Evolutionary conservation across 2,888 invertebrate species (phyloP).

Genomic region (Chironomus tentans): DNA sequence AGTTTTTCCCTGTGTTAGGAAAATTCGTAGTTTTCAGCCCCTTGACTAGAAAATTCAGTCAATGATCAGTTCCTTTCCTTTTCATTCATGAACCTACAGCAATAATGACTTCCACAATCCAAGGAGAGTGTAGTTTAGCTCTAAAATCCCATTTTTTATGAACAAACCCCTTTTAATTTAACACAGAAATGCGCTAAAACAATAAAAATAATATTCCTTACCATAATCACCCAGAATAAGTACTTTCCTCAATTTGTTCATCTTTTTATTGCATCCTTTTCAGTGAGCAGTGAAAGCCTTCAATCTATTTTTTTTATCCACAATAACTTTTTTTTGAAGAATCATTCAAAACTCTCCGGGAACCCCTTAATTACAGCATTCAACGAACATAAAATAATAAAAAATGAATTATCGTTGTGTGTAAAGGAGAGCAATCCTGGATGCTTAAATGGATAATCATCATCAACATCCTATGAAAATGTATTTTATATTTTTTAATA

Average conservation of each 20-base stretch:
- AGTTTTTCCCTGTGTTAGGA: no score
- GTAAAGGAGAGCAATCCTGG: background rate
- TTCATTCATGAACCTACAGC: no score
- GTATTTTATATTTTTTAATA: constrained; percentile 13
- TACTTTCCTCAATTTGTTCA: background rate
- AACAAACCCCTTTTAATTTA: no score
- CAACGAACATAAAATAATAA: constrained; percentile 10
- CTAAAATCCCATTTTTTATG: no score
- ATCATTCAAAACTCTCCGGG: constrained; percentile 11
- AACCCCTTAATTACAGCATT: constrained; percentile 22
- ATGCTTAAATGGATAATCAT: constrained; percentile 15
- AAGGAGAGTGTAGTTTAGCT: no score
- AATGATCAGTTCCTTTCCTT: no score
- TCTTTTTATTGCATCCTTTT: background rate
- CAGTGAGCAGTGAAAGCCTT: no score
- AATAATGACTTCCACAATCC: no score
- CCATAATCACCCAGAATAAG: background rate
- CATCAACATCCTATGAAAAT: constrained; percentile 7
- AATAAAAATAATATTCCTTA: background rate
- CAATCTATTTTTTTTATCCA: no score
- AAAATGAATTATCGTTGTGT: background rate
- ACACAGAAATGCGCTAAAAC: background rate
- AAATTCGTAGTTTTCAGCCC: no score
- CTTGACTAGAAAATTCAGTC: no score
- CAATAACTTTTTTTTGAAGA: constrained; percentile 11